These are phyloP conservation scores for Zophobas atratus DNA, from an alignment of 1,140 invertebrate genomes.

Conservation along the genomic window DNA sequence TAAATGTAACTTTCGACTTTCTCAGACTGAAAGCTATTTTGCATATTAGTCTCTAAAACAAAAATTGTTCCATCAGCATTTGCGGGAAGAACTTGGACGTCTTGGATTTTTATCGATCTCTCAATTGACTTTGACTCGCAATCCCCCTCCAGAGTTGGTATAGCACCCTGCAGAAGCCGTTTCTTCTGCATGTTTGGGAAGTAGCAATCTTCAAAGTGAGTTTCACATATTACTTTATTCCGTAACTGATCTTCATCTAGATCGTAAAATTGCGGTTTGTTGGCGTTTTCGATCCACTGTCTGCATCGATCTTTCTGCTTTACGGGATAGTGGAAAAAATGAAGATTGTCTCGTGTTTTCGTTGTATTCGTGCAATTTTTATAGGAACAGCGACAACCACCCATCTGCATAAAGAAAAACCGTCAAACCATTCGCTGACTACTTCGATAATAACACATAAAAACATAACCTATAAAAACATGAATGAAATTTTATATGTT, in stretches of 20 bases:
- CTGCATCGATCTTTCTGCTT: slow-evolving; percentile 72
- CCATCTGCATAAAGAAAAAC: slow-evolving; percentile 66
- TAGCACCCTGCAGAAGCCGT: slow-evolving; percentile 62
- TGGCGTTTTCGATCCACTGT: slow-evolving; percentile 72
- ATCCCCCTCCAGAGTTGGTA: slow-evolving; percentile 64
- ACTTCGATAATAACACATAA: not conserved
- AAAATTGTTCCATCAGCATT: slow-evolving; percentile 65
- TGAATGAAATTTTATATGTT: not conserved
- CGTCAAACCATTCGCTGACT: not conserved
- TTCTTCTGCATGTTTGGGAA: slow-evolving; percentile 71
- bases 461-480: slow-evolving; percentile 17
- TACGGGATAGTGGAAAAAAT: slow-evolving; percentile 75
- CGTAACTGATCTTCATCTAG: slow-evolving; percentile 72
- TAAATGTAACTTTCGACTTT: slow-evolving; percentile 61
- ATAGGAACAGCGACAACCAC: slow-evolving; percentile 73
- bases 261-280: slow-evolving; percentile 69
- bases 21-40: slow-evolving; percentile 45
- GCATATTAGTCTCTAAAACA: slow-evolving; percentile 61
- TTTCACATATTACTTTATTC: slow-evolving; percentile 74
- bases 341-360: slow-evolving; percentile 70
- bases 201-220: slow-evolving; percentile 72
- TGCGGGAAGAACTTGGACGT: slow-evolving; percentile 64
- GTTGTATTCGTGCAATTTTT: slow-evolving; percentile 69
- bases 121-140: slow-evolving; percentile 48
- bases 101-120: slow-evolving; percentile 53